Evolutionary conservation across 2,888 invertebrate species (phyloP).

Genomic region (Coronaproctus castanopsis): DNA sequence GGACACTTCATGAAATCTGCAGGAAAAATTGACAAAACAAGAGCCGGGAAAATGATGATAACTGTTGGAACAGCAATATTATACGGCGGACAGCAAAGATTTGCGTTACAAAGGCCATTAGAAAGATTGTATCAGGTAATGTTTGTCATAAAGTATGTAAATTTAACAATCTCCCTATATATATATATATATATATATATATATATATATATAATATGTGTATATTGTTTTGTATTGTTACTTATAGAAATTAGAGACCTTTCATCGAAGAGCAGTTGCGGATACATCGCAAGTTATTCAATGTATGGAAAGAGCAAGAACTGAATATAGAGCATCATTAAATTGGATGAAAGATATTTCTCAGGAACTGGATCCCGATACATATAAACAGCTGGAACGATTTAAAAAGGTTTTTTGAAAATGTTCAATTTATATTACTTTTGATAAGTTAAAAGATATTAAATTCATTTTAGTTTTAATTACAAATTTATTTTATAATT

Average conservation of each 20-base stretch:
- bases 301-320: constrained; percentile 84
- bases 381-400: constrained; percentile 81
- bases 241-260: constrained; percentile 71
- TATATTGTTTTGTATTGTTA: no score
- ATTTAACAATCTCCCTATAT: no score
- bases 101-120: constrained; percentile 66
- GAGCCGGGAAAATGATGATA: constrained; percentile 63
- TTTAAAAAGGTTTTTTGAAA: constrained; percentile 66
- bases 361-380: constrained; percentile 87
- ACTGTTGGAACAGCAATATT: constrained; percentile 71
- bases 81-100: constrained; percentile 77
- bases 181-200: neutral
- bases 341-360: constrained; percentile 99
- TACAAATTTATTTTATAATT: no score
- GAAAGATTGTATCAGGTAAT: constrained; percentile 60
- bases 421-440: no score
- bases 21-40: constrained; percentile 66
- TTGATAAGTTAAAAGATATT: no score
- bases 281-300: constrained; percentile 80
- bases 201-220: neutral
- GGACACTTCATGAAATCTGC: constrained; percentile 86
- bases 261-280: constrained; percentile 76
- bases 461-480: neutral
- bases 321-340: constrained; percentile 84
- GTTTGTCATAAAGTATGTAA: neutral